Conservation (phyloP, 2,113 vertebrate species). For the Xiphophorus hellerii region DNA sequence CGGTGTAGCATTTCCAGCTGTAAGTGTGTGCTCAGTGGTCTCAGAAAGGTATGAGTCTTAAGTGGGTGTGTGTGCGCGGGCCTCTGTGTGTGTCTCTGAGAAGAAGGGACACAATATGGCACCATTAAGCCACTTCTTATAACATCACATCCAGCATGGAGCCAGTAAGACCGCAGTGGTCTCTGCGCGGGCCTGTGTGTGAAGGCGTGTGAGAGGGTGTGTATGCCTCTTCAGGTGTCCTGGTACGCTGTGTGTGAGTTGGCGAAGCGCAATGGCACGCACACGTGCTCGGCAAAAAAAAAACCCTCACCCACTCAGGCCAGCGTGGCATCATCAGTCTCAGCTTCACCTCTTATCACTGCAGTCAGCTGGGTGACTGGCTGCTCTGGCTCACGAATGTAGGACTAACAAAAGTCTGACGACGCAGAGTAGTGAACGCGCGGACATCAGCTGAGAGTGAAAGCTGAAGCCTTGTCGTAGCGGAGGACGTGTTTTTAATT, state of each 20-base stretch:
- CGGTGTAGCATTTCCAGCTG: background rate
- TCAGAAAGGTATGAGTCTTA: constrained; percentile 36
- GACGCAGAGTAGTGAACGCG: no score
- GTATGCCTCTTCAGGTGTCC: constrained; percentile 14
- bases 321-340: background rate
- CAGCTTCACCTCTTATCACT: background rate
- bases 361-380: background rate
- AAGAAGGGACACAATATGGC: constrained; percentile 71
- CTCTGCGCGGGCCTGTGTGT: constrained; percentile 3
- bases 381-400: background rate
- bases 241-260: background rate
- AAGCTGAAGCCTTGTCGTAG: background rate
- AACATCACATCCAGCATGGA: constrained; percentile 73
- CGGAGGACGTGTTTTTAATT: background rate
- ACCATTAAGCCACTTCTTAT: constrained; percentile 83
- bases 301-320: background rate
- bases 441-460: background rate
- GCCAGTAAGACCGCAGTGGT: constrained; percentile 58
- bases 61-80: constrained; percentile 24
- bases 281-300: background rate
- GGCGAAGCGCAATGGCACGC: background rate
- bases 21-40: constrained; percentile 23
- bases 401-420: background rate
- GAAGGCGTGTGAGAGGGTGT: constrained; percentile 13
- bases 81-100: constrained; percentile 28